Evolutionary conservation across 1,140 invertebrate genomes (phyloP).

Genomic region (Apocrypta bakeri): DNA sequence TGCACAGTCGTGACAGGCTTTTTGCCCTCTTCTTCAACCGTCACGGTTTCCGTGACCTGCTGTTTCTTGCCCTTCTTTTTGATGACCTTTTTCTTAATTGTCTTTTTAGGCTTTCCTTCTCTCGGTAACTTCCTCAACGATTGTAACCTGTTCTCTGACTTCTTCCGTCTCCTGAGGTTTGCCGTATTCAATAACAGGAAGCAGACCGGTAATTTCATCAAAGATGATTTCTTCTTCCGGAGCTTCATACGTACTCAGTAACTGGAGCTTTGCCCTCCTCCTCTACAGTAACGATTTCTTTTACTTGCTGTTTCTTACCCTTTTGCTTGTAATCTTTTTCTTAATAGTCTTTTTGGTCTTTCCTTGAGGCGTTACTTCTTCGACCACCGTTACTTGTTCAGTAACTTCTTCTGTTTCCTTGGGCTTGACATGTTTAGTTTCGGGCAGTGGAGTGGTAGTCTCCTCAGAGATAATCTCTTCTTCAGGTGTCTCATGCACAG

Average conservation of each 20-base stretch:
- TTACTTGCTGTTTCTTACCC: conserved; percentile 54
- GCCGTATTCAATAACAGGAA: conserved; percentile 25
- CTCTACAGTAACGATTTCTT: conserved; percentile 45
- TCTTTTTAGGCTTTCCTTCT: conserved; percentile 47
- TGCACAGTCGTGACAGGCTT: conserved; percentile 33
- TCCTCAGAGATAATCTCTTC: conserved; percentile 38
- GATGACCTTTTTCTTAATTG: conserved; percentile 29
- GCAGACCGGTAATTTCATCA: conserved; percentile 39
- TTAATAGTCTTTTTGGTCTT: conserved; percentile 62
- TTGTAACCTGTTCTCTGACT: conserved; percentile 18
- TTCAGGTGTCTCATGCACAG: conserved; percentile 42
- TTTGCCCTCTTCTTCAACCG: conserved; percentile 64
- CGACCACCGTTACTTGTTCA: conserved; percentile 63
- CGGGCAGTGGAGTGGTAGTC: conserved; percentile 16
- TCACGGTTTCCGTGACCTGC: conserved; percentile 72
- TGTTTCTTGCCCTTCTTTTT: conserved; percentile 53
- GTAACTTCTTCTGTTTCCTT: conserved; percentile 29
- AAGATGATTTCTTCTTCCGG: conserved; percentile 51
- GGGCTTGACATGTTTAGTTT: background rate
- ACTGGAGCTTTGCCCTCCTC: conserved; percentile 50
- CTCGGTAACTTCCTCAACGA: conserved; percentile 50
- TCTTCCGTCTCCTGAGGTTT: conserved; percentile 30
- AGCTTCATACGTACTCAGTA: conserved; percentile 37
- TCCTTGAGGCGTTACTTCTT: conserved; percentile 65
- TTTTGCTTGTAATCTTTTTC: conserved; percentile 54